Evolutionary conservation across 1,140 invertebrate genomes (phyloP).

Genomic region (Tetragonula clypearis): DNA sequence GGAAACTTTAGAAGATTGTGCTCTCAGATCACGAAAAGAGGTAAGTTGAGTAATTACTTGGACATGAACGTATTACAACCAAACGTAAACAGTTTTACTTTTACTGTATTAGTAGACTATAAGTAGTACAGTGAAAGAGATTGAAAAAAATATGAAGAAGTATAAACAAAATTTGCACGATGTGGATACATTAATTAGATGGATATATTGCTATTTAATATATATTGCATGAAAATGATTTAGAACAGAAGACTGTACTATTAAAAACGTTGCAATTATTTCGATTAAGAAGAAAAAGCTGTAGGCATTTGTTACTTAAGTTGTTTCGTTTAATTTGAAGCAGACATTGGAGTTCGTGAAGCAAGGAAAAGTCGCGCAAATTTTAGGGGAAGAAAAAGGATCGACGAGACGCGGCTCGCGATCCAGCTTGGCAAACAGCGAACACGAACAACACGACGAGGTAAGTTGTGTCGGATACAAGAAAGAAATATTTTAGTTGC

Average conservation of each 20-base stretch:
- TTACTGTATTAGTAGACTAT: neutral
- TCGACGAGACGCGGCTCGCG: conserved; percentile 77
- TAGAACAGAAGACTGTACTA: neutral
- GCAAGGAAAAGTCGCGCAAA: conserved; percentile 91
- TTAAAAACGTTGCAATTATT: neutral
- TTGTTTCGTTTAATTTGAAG: conserved; percentile 56
- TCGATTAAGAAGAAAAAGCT: too few relatives aligned
- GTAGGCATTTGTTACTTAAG: conserved; percentile 28
- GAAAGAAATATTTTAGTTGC: conserved; percentile 60
- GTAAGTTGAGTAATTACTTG: conserved; percentile 79
- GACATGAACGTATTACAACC: neutral
- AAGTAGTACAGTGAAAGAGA: conserved; percentile 13
- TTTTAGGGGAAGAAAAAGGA: conserved; percentile 83
- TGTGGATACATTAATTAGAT: neutral
- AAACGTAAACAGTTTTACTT: neutral
- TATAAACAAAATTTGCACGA: neutral
- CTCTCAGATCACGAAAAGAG: conserved; percentile 95
- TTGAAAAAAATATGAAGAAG: neutral
- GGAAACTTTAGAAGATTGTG: conserved; percentile 99
- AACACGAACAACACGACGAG: conserved; percentile 79
- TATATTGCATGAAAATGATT: neutral
- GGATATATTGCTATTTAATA: neutral
- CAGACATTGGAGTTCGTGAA: conserved; percentile 95
- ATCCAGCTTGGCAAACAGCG: conserved; percentile 78
- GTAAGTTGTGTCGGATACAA: conserved; percentile 72